phyloP scores from a whole-genome alignment of 2,113 vertebrate species.

The Perca flavescens region DNA sequence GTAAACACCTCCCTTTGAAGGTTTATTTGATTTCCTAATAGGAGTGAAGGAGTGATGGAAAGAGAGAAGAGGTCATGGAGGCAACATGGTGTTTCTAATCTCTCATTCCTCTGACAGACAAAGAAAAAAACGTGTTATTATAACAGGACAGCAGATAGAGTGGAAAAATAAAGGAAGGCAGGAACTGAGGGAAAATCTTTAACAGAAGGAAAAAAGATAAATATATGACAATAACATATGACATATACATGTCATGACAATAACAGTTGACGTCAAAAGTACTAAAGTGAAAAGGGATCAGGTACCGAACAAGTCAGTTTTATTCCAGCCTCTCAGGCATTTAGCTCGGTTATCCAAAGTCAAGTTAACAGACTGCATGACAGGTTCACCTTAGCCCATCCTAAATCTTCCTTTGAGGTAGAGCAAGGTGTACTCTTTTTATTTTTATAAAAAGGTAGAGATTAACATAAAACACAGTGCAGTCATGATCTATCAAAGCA shows the following conservation, averaged over 20 bases:
- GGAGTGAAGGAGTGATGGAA: slow-evolving; percentile 7
- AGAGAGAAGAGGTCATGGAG: slow-evolving; percentile 33
- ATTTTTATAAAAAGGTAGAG: slow-evolving; percentile 37
- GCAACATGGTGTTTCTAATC: slow-evolving; percentile 10
- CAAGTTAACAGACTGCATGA: slow-evolving; percentile 36
- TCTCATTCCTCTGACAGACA: slow-evolving; percentile 1
- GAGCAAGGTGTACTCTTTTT: background rate
- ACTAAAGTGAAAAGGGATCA: slow-evolving; percentile 14
- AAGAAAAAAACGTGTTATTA: background rate
- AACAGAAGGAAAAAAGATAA: background rate
- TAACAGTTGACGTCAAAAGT: background rate
- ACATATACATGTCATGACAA: background rate
- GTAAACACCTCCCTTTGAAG: slow-evolving; percentile 48
- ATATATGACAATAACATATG: slow-evolving; percentile 6
- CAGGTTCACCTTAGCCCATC: slow-evolving; percentile 35
- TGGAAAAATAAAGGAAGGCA: slow-evolving; percentile 24
- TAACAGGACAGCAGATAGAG: background rate
- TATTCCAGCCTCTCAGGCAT: slow-evolving; percentile 5
- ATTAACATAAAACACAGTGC: slow-evolving; percentile 39
- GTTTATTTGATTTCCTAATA: slow-evolving; percentile 51
- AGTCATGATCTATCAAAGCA: slow-evolving; percentile 50
- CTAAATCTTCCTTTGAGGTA: slow-evolving; percentile 19
- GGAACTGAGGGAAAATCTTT: background rate
- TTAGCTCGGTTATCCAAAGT: slow-evolving; percentile 22
- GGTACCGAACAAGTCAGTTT: slow-evolving; percentile 5